Percentiles rank a stretch among this genome's conserved stretches.
phyloP scores from a whole-genome alignment of 2,113 vertebrate species.

The Clupea harengus region DNA sequence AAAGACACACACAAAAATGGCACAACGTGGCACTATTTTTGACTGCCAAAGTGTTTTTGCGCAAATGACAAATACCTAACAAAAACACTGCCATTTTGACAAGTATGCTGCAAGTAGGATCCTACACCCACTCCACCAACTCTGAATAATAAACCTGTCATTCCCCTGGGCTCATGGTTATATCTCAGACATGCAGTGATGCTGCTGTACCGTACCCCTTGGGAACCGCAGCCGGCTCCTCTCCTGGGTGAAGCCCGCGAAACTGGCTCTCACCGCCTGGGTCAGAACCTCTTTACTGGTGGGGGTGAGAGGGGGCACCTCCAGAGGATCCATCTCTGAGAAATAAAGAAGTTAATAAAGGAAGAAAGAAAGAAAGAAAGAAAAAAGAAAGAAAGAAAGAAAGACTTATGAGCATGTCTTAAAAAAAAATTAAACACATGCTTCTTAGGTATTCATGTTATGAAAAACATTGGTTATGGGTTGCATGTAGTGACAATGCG shows the following conservation, averaged over 20 bases:
- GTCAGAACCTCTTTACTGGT: slow-evolving; percentile 69
- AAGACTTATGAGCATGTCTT: too few species aligned
- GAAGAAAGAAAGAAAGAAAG: background rate
- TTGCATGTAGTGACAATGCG: too few species aligned
- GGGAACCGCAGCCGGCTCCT: slow-evolving; percentile 56
- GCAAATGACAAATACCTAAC: background rate
- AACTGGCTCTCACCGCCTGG: slow-evolving; percentile 61
- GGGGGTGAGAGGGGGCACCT: slow-evolving; percentile 68
- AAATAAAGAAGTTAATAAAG: background rate
- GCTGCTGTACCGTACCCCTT: slow-evolving; percentile 41
- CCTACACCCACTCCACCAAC: background rate
- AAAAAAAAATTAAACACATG: too few species aligned
- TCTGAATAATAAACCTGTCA: background rate
- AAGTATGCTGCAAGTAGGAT: background rate
- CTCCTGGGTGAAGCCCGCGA: slow-evolving; percentile 65
- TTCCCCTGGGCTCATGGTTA: background rate
- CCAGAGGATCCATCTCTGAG: slow-evolving; percentile 59
- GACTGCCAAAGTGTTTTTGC: too few species aligned
- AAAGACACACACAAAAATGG: background rate
- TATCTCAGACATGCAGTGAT: background rate
- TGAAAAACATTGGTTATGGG: too few species aligned
- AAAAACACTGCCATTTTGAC: background rate
- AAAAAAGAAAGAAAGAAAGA: background rate
- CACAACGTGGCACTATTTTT: background rate
- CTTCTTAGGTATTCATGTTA: too few species aligned